phyloP scores from a whole-genome alignment of 2,797 vertebrate genomes.

The Odontamblyopus rebecca region DNA sequence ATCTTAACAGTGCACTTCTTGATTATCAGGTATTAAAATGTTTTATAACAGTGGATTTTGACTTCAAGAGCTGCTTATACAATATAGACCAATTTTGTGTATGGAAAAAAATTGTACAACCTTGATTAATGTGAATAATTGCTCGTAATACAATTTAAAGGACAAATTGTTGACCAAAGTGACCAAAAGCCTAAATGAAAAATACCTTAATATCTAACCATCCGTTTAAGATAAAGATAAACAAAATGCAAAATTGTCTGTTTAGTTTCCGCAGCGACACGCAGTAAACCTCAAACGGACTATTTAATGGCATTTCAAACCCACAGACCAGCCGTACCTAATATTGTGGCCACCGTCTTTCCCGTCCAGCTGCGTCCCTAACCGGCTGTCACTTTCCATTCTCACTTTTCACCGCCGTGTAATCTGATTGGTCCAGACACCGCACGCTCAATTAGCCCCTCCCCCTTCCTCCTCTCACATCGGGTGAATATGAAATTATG shows the following conservation, averaged over 20 bases:
- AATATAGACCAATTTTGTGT: no score
- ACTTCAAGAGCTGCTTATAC: no score
- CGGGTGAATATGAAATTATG: background rate
- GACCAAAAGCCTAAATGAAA: no score
- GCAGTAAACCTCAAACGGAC: background rate
- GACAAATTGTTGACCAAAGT: no score
- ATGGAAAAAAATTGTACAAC: no score
- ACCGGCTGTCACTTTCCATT: constrained; percentile 5
- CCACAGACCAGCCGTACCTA: background rate
- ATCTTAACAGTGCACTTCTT: no score
- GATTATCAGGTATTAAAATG: no score
- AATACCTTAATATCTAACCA: no score
- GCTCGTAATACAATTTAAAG: no score
- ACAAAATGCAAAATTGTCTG: background rate
- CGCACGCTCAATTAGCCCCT: constrained; percentile 8
- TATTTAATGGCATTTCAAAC: background rate
- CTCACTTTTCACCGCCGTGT: background rate
- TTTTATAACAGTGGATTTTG: no score
- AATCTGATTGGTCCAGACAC: constrained; percentile 14
- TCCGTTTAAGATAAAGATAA: no score
- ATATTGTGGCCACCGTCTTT: background rate
- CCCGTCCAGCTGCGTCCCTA: background rate
- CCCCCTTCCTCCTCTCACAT: background rate
- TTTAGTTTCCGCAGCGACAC: background rate
- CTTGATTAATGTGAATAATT: no score